Evolutionary conservation across 2,113 vertebrate species (phyloP), one percentile per base, ranked within the genome.

Genomic region (Nycticebus coucang): DNA sequence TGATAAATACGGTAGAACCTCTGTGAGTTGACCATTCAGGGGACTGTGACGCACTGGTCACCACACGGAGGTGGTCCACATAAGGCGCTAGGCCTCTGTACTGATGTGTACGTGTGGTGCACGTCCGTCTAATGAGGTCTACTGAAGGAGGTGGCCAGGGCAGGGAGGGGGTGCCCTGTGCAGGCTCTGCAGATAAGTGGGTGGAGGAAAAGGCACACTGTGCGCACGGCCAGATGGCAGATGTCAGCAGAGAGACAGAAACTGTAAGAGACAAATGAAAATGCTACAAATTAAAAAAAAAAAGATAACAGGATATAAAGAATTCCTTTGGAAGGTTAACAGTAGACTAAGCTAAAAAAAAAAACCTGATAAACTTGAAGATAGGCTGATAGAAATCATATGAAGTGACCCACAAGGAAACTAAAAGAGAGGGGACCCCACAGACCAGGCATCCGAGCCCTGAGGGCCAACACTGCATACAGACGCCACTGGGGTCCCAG

Each of bases 401-500:
- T 17, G 45, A 33, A 72, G 24, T 21, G 35, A 72, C 8, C 15
- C 21, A 19, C 9, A 6, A 5, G 50, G 41, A 50, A 68, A 66
- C 66, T 33, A 57, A 71, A 83, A 50, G 62, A 53, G 53, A 9
- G n/a, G 17, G 2, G 22, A 55, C 30, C 13, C n/a, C 6, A 4
- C 0, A 1, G 26, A 57, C 13, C 59, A 69, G 62, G 55, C 24
- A 3, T 14, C 15, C 41, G 30, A 53, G 62, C 30, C 30, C 78
- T 59, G 4, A 2, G 22, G 57, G n/a, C 37, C 64, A 21, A 7
- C 14, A 19, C 55, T 6, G 18, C 22, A 60, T 10, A 15, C 2
- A 33, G 1, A 0, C 11, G 22, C 5, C 3, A 0, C 2, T 8
- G 15, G 24, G 19, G 17, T 64, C 60, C 21, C 30, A 28, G 69